These are phyloP conservation scores for Sebastes matsubarae DNA, from an alignment of 2,797 vertebrate genomes.

Conservation along the genomic window DNA sequence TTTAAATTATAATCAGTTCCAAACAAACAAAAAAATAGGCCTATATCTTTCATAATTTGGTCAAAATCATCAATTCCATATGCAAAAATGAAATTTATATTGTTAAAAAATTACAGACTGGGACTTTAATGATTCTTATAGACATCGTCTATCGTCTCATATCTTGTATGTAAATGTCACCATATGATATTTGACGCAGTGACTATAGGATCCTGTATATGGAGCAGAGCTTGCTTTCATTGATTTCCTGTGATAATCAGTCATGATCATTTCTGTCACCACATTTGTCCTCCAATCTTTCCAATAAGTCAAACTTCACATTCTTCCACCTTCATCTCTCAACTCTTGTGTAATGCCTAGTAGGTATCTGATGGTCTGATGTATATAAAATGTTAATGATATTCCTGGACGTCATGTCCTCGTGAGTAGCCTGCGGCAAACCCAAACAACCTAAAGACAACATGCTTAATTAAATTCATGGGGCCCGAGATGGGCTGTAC, in stretches of 20 bases:
- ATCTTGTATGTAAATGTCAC: conserved; percentile 44
- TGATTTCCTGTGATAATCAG: conserved; percentile 29
- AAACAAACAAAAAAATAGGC: background rate
- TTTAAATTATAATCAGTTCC: background rate
- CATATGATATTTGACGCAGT: conserved; percentile 32
- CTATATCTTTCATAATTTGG: background rate
- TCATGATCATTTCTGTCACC: conserved; percentile 21
- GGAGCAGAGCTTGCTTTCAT: conserved; percentile 7
- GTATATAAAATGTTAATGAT: conserved; percentile 51
- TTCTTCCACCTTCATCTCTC: conserved; percentile 15
- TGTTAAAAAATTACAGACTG: background rate
- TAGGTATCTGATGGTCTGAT: conserved; percentile 11
- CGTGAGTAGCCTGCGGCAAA: conserved; percentile 28
- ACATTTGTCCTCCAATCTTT: conserved; percentile 33
- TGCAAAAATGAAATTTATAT: background rate
- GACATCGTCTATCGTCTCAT: background rate
- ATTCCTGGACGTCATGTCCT: conserved; percentile 22
- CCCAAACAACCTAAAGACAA: conserved; percentile 30
- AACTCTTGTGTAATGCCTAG: conserved; percentile 9
- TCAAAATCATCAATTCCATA: background rate
- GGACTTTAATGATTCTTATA: background rate
- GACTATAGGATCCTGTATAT: conserved; percentile 17
- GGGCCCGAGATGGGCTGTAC: conserved; percentile 27
- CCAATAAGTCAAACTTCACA: conserved; percentile 1
- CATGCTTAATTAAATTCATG: conserved; percentile 54